These are phyloP conservation scores for Acanthosepion esculentum DNA, from an alignment of 2,888 invertebrate genomes.

Conservation along the genomic window DNA sequence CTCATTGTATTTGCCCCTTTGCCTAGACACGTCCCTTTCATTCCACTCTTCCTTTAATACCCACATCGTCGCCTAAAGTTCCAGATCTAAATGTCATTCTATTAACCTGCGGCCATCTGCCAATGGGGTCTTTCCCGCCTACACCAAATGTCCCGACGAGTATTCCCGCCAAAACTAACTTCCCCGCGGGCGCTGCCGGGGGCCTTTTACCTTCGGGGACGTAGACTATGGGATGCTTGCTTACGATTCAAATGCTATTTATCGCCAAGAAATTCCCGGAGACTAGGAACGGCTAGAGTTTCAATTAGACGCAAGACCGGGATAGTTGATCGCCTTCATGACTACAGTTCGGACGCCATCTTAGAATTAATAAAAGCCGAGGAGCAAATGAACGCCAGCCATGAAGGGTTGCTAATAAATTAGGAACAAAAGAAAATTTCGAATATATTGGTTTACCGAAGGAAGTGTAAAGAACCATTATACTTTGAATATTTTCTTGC, in stretches of 20 bases:
- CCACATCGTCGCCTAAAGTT: neutral
- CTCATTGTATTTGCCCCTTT: neutral
- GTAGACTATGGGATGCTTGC: neutral
- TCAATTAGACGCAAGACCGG: neutral
- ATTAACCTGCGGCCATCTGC: conserved; percentile 13
- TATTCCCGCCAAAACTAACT: neutral
- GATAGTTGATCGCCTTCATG: neutral
- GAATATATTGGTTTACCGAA: neutral
- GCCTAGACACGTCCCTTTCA: neutral
- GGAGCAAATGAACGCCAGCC: neutral
- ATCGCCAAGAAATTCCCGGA: neutral
- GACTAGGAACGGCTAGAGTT: neutral
- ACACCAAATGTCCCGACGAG: neutral
- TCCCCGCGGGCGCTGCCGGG: neutral
- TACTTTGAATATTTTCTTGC: neutral
- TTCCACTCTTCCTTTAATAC: neutral
- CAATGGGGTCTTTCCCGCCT: neutral
- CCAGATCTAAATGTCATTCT: neutral
- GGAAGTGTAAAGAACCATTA: neutral
- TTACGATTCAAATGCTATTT: neutral
- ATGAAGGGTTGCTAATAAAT: neutral
- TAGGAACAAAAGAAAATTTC: neutral
- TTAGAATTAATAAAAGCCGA: neutral
- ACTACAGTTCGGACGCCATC: neutral
- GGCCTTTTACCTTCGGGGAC: neutral